Evolutionary conservation across 2,888 invertebrate genomes (phyloP), one percentile per base, ranked within the genome.

Genomic region (Timema cristinae): DNA sequence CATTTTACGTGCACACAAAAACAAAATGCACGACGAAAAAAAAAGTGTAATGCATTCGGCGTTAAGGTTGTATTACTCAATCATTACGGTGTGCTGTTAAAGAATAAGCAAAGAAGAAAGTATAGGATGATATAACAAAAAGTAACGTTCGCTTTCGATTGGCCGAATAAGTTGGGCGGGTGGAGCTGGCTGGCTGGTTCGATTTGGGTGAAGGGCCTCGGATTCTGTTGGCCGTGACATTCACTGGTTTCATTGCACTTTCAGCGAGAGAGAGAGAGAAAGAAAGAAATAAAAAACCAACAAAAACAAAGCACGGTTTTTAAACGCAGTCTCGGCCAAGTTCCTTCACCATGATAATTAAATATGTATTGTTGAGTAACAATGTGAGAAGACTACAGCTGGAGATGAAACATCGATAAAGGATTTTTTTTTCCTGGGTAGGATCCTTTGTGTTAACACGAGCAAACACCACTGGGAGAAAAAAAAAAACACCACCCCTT

Each of bases 141-240:
- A 61, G 61, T 61, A 61, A 63, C 32, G 32, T 73, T 71, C 73
- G 71, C 73, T 73, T 73, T 73, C 73, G 61, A 68, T 73, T 71
- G 71, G 71, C 73, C 72, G 73, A 69, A 72, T 67, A 32, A 32
- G 32, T 73, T 63, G 54, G 51, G 69, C 73, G 73, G 73, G 73
- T 72, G 73, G 67, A 70, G 72, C 73, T 67, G 50, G 47, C 32
- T 16, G n/a, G 32, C 68, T 13, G 54, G 68, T 51, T 47, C 66
- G 68, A 72, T 72, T 72, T 72, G 56, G 72, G 72, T 74, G 74
- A 74, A 74, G 72, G 74, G 73, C 71, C 74, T 16, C 72, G 66
- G 61, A 67, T n/a, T 15, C 50, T 59, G 71, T 51, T 73, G 73
- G 61, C 74, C 74, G 67, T 75, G 74, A 75, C 73, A 71, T 73